phyloP scores from a whole-genome alignment of 2,888 invertebrate species.

The Mythimna vitellina region DNA sequence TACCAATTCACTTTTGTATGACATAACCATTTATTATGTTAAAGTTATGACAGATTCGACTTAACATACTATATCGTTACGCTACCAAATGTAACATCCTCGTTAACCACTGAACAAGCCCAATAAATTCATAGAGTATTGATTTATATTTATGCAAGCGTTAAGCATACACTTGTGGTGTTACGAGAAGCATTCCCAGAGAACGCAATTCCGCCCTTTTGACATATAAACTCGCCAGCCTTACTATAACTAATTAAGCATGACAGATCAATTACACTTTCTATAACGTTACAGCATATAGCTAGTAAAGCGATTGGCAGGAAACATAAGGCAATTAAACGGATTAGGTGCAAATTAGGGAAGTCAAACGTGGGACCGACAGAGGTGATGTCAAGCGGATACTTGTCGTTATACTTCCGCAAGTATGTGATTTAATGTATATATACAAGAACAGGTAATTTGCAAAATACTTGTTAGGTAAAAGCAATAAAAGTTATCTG shows the following conservation, averaged over 20 bases:
- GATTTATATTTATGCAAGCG: not conserved
- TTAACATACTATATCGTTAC: not conserved
- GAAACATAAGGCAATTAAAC: constrained; percentile 48
- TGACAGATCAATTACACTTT: constrained; percentile 42
- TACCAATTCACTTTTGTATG: not conserved
- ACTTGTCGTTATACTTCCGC: constrained; percentile 48
- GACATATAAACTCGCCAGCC: not conserved
- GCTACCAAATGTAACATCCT: not conserved
- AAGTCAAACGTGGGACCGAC: constrained; percentile 56
- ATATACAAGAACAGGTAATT: constrained; percentile 5
- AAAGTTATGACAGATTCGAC: not conserved
- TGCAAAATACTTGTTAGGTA: not conserved
- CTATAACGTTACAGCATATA: constrained; percentile 39
- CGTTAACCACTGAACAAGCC: not conserved
- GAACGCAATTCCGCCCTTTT: not conserved
- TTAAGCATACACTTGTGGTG: no score
- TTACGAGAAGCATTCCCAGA: not conserved
- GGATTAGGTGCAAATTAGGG: constrained; percentile 43
- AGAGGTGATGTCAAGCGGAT: constrained; percentile 34
- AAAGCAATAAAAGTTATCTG: not conserved
- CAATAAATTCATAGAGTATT: not conserved
- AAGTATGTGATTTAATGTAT: not conserved
- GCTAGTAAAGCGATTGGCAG: constrained; percentile 42
- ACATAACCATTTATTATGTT: constrained; percentile 11
- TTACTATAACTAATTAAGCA: constrained; percentile 12